Evolutionary conservation across 1,140 invertebrate species (phyloP).

Genomic region (Penaeus indicus): DNA sequence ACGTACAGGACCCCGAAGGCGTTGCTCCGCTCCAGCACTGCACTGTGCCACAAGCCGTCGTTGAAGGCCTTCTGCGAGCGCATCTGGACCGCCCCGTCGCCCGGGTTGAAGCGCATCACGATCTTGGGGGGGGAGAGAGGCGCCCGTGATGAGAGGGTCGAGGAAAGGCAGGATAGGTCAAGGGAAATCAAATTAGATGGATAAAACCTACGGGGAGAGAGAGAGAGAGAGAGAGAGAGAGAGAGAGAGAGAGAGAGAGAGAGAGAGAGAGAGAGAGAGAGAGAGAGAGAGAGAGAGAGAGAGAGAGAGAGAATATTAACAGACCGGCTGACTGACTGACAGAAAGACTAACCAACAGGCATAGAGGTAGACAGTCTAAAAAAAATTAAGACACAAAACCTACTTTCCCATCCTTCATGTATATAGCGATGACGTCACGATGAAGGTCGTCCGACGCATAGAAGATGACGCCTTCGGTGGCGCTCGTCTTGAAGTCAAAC

Average conservation of each 20-base stretch:
- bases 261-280: too few species aligned
- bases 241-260: too few species aligned
- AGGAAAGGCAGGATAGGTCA: too few species aligned
- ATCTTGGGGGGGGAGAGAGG: conserved; percentile 71
- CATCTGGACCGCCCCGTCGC: conserved; percentile 78
- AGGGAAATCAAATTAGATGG: too few species aligned
- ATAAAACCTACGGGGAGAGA: too few species aligned
- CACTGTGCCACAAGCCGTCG: conserved; percentile 89
- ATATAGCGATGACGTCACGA: conserved; percentile 84
- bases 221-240: too few species aligned
- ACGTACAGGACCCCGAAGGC: conserved; percentile 66
- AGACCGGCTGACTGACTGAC: too few species aligned
- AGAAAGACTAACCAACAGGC: background rate
- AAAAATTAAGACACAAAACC: conserved; percentile 58
- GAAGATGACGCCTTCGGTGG: conserved; percentile 86
- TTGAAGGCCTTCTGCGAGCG: conserved; percentile 76
- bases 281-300: too few species aligned
- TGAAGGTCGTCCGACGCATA: conserved; percentile 81
- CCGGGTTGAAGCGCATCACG: conserved; percentile 81
- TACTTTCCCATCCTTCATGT: conserved; percentile 84
- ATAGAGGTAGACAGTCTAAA: background rate
- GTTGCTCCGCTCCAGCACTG: conserved; percentile 72
- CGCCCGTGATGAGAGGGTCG: too few species aligned
- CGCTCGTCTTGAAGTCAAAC: conserved; percentile 85
- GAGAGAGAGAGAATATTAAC: too few species aligned